These are phyloP conservation scores for Sinohyriopsis cumingii DNA, from an alignment of 2,888 invertebrate species.

Conservation along the genomic window DNA sequence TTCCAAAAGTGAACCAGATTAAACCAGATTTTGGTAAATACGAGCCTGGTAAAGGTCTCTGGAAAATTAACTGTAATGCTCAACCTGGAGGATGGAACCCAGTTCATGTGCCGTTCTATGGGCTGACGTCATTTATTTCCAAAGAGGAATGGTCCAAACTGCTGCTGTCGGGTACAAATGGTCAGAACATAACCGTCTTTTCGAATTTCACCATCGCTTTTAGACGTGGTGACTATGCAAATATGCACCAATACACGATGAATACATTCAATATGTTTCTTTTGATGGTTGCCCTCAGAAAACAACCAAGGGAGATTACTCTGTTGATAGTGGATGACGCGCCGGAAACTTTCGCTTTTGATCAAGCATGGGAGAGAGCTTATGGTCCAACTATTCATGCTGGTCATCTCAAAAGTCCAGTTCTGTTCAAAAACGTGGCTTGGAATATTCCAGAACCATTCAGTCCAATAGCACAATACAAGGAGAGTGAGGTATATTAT, in stretches of 20 bases:
- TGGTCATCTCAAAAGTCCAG: conserved; percentile 31
- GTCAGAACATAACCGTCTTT: neutral
- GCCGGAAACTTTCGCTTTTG: conserved; percentile 46
- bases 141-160: neutral
- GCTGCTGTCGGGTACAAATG: too few species aligned
- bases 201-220: conserved; percentile 27
- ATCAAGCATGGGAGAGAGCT: conserved; percentile 49
- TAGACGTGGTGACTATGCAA: conserved; percentile 47
- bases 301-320: conserved; percentile 36
- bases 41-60: conserved; percentile 26
- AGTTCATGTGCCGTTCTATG: conserved; percentile 7
- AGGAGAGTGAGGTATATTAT: conserved; percentile 34
- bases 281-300: conserved; percentile 30
- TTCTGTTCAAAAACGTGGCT: conserved; percentile 37
- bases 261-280: conserved; percentile 46
- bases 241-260: conserved; percentile 44
- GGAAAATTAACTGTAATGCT: conserved; percentile 22
- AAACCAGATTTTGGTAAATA: conserved; percentile 20
- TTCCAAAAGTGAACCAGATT: conserved; percentile 17
- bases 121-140: conserved; percentile 15
- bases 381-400: conserved; percentile 47
- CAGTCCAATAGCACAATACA: conserved; percentile 43
- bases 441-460: conserved; percentile 52
- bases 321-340: conserved; percentile 59
- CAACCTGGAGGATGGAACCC: neutral